phyloP scores from a whole-genome alignment of 1,140 invertebrate species.

The Rhyacophila brunnea region DNA sequence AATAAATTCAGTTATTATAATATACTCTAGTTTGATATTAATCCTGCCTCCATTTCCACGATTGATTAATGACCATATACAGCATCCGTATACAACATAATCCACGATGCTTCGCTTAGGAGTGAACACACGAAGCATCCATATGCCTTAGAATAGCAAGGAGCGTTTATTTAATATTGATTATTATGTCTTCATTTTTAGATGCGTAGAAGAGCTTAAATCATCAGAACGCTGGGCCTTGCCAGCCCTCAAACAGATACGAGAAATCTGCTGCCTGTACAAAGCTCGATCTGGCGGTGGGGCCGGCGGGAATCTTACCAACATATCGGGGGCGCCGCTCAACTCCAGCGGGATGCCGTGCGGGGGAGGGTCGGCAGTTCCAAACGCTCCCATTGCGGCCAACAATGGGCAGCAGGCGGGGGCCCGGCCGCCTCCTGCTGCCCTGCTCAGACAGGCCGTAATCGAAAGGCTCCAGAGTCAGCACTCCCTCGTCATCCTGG shows the following conservation, averaged over 20 bases:
- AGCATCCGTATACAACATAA: too few species aligned
- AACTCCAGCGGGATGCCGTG: slow-evolving; percentile 58
- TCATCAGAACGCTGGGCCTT: slow-evolving; percentile 87
- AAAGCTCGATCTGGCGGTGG: slow-evolving; percentile 74
- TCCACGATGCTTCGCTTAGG: too few species aligned
- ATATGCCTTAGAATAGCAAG: too few species aligned
- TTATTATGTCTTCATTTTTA: slow-evolving; percentile 32
- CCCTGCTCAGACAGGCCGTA: slow-evolving; percentile 71
- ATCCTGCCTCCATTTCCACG: too few species aligned
- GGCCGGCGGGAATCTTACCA: slow-evolving; percentile 40
- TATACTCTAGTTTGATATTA: too few species aligned
- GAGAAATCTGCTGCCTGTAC: slow-evolving; percentile 93
- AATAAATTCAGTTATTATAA: too few species aligned
- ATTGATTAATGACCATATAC: too few species aligned
- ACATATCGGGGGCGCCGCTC: slow-evolving; percentile 49
- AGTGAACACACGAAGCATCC: too few species aligned
- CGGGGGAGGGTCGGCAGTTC: background rate
- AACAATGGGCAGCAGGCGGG: slow-evolving; percentile 22
- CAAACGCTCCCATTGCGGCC: slow-evolving; percentile 20
- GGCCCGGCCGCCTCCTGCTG: slow-evolving; percentile 55
- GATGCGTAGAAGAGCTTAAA: slow-evolving; percentile 92
- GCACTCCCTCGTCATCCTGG: slow-evolving; percentile 89
- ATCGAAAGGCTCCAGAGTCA: slow-evolving; percentile 90
- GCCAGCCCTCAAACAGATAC: slow-evolving; percentile 92
- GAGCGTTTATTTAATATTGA: too few species aligned